phyloP scores from a whole-genome alignment of 2,888 invertebrate species.

The Cheilosia variabilis region DNA sequence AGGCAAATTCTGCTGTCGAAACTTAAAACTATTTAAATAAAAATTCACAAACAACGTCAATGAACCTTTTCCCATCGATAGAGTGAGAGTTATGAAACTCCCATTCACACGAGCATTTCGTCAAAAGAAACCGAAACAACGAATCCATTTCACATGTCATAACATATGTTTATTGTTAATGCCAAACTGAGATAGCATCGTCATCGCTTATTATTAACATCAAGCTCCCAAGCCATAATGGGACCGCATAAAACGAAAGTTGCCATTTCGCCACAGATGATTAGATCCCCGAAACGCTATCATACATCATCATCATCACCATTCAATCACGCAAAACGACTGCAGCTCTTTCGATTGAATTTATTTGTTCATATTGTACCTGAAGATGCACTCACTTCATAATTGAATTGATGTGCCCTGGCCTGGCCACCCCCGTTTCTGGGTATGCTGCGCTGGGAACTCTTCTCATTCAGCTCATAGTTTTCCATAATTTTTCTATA shows the following conservation, averaged over 20 bases:
- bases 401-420: not conserved
- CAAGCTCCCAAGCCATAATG: slow-evolving; percentile 35
- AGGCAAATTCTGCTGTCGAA: slow-evolving; percentile 37
- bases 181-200: slow-evolving; percentile 29
- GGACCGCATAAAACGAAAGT: slow-evolving; percentile 66
- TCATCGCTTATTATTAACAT: slow-evolving; percentile 21
- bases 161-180: slow-evolving; percentile 35
- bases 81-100: slow-evolving; percentile 68
- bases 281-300: slow-evolving; percentile 61
- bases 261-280: slow-evolving; percentile 65
- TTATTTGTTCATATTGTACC: slow-evolving; percentile 30
- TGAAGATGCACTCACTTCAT: slow-evolving; percentile 30
- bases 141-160: slow-evolving; percentile 42
- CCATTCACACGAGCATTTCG: slow-evolving; percentile 10
- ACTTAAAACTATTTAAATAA: slow-evolving; percentile 37
- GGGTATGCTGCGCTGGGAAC: slow-evolving; percentile 1
- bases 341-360: slow-evolving; percentile 14
- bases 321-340: slow-evolving; percentile 22
- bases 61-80: slow-evolving; percentile 48
- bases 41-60: slow-evolving; percentile 45
- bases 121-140: slow-evolving; percentile 44
- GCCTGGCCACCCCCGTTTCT: not conserved
- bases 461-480: not conserved
- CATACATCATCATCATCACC: slow-evolving; percentile 34
- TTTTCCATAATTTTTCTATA: slow-evolving; percentile 38